phyloP scores from a whole-genome alignment of 2,888 invertebrate genomes.

The Nebria salina region DNA sequence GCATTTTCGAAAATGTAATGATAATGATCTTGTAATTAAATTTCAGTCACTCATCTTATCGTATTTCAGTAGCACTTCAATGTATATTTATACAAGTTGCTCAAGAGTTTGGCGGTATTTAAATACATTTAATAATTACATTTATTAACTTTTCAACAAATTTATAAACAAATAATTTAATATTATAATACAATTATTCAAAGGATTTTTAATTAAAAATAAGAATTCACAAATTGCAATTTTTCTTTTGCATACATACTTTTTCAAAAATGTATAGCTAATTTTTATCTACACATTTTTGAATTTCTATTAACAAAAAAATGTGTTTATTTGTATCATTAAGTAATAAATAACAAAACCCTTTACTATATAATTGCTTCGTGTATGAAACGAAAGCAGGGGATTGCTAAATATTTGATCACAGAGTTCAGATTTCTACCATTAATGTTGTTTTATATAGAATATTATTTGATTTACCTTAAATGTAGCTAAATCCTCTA shows the following conservation, averaged over 20 bases:
- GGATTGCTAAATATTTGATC: too few species aligned
- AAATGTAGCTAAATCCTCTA: constrained; percentile 78
- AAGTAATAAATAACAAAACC: too few species aligned
- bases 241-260: neutral
- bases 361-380: too few species aligned
- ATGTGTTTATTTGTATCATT: too few species aligned
- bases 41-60: neutral
- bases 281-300: too few species aligned
- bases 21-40: neutral
- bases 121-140: neutral
- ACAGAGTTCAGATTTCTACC: neutral
- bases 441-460: neutral
- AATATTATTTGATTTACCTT: constrained; percentile 68
- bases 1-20: neutral
- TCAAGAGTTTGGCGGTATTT: neutral
- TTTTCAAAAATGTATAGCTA: neutral
- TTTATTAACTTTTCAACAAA: too few species aligned
- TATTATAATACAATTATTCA: neutral
- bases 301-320: too few species aligned
- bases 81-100: neutral
- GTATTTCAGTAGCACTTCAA: neutral
- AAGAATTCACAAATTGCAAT: constrained; percentile 22
- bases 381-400: too few species aligned
- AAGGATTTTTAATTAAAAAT: neutral
- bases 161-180: too few species aligned